A percentile compares a stretch with the other conserved stretches of the same genome.
Conservation (phyloP, 2,797 vertebrate genomes). For the Aeoliscus strigatus region DNA sequence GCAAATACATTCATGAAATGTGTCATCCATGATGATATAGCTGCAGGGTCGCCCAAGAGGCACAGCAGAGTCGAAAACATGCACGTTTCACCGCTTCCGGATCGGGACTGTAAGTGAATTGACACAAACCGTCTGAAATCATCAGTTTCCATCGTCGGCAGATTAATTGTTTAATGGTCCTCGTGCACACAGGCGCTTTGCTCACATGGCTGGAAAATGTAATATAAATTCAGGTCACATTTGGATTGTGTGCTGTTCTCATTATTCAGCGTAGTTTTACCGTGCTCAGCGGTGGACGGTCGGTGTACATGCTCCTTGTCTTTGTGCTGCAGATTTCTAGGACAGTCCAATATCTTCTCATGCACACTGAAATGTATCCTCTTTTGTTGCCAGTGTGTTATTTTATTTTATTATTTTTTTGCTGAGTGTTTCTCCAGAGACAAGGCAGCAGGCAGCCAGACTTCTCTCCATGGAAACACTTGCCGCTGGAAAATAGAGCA, state of each 20-base stretch:
- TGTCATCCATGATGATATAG: slow-evolving; percentile 4
- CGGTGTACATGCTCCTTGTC: slow-evolving; percentile 10
- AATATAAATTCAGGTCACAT: slow-evolving; percentile 55
- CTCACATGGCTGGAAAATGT: slow-evolving; percentile 28
- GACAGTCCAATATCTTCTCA: slow-evolving; percentile 30
- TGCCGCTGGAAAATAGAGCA: slow-evolving; percentile 26
- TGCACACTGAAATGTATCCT: slow-evolving; percentile 33
- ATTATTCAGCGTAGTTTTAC: slow-evolving; percentile 40
- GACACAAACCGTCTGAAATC: slow-evolving; percentile 22
- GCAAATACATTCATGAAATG: slow-evolving; percentile 24
- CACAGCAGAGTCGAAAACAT: slow-evolving; percentile 15
- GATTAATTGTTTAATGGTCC: slow-evolving; percentile 52
- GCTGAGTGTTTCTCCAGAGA: slow-evolving; percentile 24
- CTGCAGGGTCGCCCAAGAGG: slow-evolving; percentile 22
- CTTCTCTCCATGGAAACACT: slow-evolving; percentile 29
- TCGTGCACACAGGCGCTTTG: slow-evolving; percentile 20
- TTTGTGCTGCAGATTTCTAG: slow-evolving; percentile 40
- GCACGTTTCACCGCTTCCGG: slow-evolving; percentile 2
- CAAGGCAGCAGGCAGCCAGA: slow-evolving; percentile 21
- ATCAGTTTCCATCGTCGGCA: slow-evolving; percentile 33
- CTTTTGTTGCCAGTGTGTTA: slow-evolving; percentile 36
- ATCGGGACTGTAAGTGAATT: slow-evolving; percentile 28
- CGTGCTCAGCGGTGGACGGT: slow-evolving; percentile 9
- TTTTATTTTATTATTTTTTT: slow-evolving; percentile 8
- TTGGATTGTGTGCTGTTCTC: slow-evolving; percentile 44